A percentile compares a stretch with the other conserved stretches of the same genome.
phyloP scores from a whole-genome alignment of 1,140 invertebrate genomes.

The Drosophila ogumai region DNA sequence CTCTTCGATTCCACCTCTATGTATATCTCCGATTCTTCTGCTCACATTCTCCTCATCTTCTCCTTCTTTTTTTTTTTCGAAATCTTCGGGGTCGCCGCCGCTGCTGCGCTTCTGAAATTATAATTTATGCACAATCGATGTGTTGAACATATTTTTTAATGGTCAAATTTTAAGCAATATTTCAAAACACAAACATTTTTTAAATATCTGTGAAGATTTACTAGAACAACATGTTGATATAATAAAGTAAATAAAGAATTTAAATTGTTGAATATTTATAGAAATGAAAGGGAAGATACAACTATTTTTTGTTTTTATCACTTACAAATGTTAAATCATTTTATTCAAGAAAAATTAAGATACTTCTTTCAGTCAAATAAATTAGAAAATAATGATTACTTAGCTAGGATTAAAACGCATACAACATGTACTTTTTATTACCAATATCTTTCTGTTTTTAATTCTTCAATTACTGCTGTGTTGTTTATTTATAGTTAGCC shows the following conservation, averaged over 20 bases:
- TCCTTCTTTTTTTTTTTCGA: constrained; percentile 13
- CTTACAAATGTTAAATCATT: background rate
- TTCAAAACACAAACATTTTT: constrained; percentile 2
- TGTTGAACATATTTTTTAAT: constrained; percentile 30
- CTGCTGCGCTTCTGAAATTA: constrained; percentile 45
- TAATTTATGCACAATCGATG: constrained; percentile 53
- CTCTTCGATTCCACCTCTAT: constrained; percentile 58
- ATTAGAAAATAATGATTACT: background rate
- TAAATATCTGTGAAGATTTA: background rate
- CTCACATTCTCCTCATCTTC: constrained; percentile 15
- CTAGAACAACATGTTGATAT: background rate
- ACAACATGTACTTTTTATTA: background rate
- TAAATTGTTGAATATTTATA: background rate
- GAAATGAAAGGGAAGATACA: too few species aligned
- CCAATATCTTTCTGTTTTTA: background rate
- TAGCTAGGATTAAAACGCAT: background rate
- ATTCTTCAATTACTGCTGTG: background rate
- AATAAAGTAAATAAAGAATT: background rate
- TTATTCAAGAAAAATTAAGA: background rate
- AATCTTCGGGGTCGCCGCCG: constrained; percentile 27
- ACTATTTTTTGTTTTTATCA: too few species aligned
- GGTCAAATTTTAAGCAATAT: constrained; percentile 5
- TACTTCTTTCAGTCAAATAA: background rate
- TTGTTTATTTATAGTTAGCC: constrained; percentile 5
- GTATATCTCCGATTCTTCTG: constrained; percentile 24